Evolutionary conservation across 2,113 vertebrate species (phyloP), one percentile per base, ranked within the genome.

Genomic region (Cathartes aura): DNA sequence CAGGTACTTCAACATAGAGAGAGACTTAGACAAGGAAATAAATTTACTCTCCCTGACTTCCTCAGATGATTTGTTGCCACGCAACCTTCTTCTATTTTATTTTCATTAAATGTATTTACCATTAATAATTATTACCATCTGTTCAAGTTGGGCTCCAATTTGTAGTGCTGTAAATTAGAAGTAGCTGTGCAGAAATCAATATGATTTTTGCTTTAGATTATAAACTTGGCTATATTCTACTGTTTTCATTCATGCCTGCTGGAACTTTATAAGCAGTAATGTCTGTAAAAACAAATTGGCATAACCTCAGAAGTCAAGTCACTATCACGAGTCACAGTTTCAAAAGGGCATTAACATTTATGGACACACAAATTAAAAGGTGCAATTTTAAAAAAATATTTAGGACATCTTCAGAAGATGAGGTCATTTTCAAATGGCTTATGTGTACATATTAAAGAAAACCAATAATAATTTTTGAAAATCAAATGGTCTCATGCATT

Each of bases 91-190:
- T 86, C 26, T 64, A 38, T 58, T 92, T 89, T 78, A 82, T 94
- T 94, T 91, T 72, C 59, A 60, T 55, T 70, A 66, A 83, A 66
- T 63, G 7, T 74, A 78, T 95, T 96, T 91, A 52, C 73, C 19
- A 87, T 45, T 83, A 94, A 85, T 75, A 88, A 95, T 90, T 79
- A 82, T 62, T 95, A 62, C 80, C 86, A 95, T 93, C 55, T 95
- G 96, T 83, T 93, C 1, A 1, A 88, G n/a, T 38, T 81, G 23
- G 21, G 29, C 18, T 90, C n/a, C 50, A 82, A n/a, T 63, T 42
- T 86, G 15, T 55, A 86, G 22, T 53, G 27, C 59, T 76, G 81
- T 93, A 97, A 94, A 93, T 92, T 87, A 93, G 27, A 74, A 82
- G 42, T 87, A 91, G 15, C 16, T 90, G 80, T 88, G 10, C 26